Conservation (phyloP, 1,140 invertebrate species). For the Lepidurus packardi region DNA sequence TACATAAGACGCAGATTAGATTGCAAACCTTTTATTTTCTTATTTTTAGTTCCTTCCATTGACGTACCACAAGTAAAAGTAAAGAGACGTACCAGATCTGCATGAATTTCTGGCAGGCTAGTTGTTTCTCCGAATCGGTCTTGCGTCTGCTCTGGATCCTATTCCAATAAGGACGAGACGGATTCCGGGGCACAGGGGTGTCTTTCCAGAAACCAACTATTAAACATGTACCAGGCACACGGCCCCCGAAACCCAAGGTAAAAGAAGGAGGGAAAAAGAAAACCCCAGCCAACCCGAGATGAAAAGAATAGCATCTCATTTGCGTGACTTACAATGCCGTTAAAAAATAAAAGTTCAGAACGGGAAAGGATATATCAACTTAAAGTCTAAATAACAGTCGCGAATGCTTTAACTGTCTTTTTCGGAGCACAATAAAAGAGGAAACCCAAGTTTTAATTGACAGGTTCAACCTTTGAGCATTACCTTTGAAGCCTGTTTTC, state of each 20-base stretch:
- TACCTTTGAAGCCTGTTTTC: not conserved
- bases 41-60: not conserved
- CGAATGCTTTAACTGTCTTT: not conserved
- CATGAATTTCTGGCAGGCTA: constrained; percentile 62
- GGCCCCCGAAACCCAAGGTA: constrained; percentile 33
- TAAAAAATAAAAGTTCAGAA: not conserved
- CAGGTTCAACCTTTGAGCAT: not conserved
- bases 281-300: constrained; percentile 40
- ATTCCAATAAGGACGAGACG: constrained; percentile 32
- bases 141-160: constrained; percentile 48
- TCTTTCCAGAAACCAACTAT: constrained; percentile 39
- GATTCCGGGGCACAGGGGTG: constrained; percentile 41
- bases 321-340: not conserved
- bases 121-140: constrained; percentile 58
- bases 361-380: not conserved
- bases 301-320: constrained; percentile 43
- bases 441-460: not conserved
- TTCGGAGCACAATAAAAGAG: not conserved
- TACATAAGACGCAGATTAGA: constrained; percentile 2
- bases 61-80: not conserved
- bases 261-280: constrained; percentile 43
- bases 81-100: constrained; percentile 58
- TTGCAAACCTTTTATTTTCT: constrained; percentile 11
- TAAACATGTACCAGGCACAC: constrained; percentile 35
- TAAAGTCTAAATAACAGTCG: not conserved